These are phyloP conservation scores for Hirundo rustica DNA, from an alignment of 2,797 vertebrate species.

Conservation along the genomic window DNA sequence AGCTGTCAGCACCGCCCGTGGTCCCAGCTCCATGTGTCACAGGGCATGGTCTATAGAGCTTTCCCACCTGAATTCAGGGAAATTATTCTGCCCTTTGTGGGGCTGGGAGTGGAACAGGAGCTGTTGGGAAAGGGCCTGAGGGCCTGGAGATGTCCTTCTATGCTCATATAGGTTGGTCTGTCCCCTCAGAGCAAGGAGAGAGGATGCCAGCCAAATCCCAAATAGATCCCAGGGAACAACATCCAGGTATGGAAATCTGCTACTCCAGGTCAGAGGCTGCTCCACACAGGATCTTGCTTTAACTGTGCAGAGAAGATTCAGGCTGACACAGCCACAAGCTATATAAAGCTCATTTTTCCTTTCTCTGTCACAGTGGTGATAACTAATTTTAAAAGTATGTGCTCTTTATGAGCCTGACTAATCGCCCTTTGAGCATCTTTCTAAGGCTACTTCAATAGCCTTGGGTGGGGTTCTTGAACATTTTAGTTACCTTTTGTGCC, in stretches of 20 bases:
- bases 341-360: background rate
- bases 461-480: background rate
- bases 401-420: background rate
- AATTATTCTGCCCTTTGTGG: background rate
- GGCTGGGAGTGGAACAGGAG: background rate
- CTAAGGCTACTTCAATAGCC: background rate
- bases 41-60: accelerated
- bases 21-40: accelerated
- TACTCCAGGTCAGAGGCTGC: background rate
- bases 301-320: background rate
- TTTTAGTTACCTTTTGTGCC: background rate
- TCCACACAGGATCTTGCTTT: background rate
- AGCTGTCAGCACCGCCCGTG: accelerated
- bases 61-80: background rate
- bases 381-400: conserved; percentile 31
- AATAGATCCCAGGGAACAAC: background rate
- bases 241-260: background rate
- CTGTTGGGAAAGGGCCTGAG: background rate
- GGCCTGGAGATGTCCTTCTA: background rate
- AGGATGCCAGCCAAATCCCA: background rate
- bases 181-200: background rate
- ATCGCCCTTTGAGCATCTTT: background rate
- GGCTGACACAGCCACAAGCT: background rate
- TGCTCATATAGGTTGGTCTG: background rate
- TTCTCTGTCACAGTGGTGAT: background rate